Percentiles rank a stretch among this genome's conserved stretches.
phyloP scores from a whole-genome alignment of 2,113 vertebrate species.

The Aythya baeri region DNA sequence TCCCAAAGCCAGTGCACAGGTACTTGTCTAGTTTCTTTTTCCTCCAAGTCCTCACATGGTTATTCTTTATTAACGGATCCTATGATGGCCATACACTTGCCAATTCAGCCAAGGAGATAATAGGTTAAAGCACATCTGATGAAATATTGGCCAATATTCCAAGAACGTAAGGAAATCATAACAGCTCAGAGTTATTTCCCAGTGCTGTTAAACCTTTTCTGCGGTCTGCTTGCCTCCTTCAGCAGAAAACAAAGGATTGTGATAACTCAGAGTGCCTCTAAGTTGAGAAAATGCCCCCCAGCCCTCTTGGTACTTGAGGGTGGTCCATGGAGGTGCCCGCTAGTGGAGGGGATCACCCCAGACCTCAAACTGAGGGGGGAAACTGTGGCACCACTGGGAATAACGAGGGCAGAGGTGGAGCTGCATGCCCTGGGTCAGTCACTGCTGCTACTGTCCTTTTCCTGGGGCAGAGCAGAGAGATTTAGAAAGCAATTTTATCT shows the following conservation, averaged over 20 bases:
- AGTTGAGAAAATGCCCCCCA: not conserved
- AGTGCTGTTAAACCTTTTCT: not conserved
- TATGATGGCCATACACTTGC: not conserved
- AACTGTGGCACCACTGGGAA: not conserved
- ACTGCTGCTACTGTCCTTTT: fast-evolving
- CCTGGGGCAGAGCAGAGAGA: not conserved
- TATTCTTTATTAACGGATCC: not conserved
- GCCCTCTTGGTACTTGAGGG: not conserved
- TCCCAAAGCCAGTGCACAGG: not conserved
- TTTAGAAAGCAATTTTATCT: not conserved
- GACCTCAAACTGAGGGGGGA: not conserved
- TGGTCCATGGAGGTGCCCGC: not conserved
- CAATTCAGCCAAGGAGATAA: not conserved
- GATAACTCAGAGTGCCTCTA: slow-evolving; percentile 33
- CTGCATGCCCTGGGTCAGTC: not conserved
- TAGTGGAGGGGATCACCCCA: not conserved
- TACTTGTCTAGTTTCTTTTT: not conserved
- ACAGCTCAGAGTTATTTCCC: slow-evolving; percentile 1
- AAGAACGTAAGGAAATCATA: not conserved
- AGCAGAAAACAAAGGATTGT: slow-evolving; percentile 18
- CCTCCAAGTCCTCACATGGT: not conserved
- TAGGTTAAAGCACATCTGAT: not conserved
- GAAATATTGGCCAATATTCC: not conserved
- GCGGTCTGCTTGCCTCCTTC: not conserved
- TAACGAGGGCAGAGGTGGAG: not conserved